Evolutionary conservation across 2,797 vertebrate species (phyloP).

Genomic region (Parauchenoglanis ngamensis): DNA sequence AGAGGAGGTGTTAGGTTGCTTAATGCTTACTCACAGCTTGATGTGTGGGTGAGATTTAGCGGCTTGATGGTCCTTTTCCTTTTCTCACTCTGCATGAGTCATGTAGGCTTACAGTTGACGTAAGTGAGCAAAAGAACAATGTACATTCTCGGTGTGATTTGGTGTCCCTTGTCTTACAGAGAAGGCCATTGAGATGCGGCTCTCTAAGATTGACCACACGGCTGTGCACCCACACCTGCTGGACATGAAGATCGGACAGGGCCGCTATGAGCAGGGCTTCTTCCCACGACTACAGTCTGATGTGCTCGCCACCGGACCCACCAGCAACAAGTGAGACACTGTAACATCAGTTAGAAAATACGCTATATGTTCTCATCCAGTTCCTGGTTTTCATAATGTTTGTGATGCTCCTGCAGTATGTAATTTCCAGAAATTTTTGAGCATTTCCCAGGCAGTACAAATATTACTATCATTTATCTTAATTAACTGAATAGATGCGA

Average conservation of each 20-base stretch:
- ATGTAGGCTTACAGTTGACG: not conserved
- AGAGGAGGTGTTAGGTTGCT: constrained; percentile 27
- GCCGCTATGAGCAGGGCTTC: constrained; percentile 96
- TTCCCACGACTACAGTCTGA: constrained; percentile 95
- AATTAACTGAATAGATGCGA: not conserved
- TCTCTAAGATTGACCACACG: constrained; percentile 96
- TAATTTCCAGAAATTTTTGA: not conserved
- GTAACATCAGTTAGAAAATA: not conserved
- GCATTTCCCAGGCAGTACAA: not conserved
- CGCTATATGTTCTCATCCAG: not conserved
- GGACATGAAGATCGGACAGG: constrained; percentile 99
- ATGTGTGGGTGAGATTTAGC: constrained; percentile 39
- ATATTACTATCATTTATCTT: not conserved
- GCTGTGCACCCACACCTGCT: constrained; percentile 95
- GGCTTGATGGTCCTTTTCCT: constrained; percentile 10
- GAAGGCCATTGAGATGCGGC: constrained; percentile 92
- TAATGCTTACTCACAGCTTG: constrained; percentile 43
- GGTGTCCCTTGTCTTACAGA: constrained; percentile 70
- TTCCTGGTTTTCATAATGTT: not conserved
- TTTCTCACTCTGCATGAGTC: constrained; percentile 28
- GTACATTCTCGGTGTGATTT: not conserved
- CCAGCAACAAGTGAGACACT: constrained; percentile 90
- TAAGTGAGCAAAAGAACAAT: constrained; percentile 4
- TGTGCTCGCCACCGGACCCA: constrained; percentile 91
- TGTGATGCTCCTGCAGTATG: not conserved